A percentile compares a stretch with the other conserved stretches of the same genome.
phyloP scores from a whole-genome alignment of 1,140 invertebrate species.

The Pomphorhynchus laevis region DNA sequence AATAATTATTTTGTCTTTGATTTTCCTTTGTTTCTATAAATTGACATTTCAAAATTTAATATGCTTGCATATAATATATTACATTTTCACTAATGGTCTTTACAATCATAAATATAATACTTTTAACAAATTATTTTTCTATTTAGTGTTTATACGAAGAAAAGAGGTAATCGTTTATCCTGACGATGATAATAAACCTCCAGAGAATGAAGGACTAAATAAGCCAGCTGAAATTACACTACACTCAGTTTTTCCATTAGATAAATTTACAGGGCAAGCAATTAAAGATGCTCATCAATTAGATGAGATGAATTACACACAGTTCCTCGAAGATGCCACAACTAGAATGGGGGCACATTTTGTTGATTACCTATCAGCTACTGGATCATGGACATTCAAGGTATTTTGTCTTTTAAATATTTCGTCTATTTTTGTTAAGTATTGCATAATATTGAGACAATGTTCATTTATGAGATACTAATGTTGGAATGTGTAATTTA shows the following conservation, averaged over 20 bases:
- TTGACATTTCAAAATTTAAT: too few relatives aligned
- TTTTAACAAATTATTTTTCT: slow-evolving; percentile 2
- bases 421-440: too few relatives aligned
- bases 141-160: slow-evolving; percentile 26
- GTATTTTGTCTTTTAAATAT: too few relatives aligned
- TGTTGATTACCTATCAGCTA: slow-evolving; percentile 62
- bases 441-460: too few relatives aligned
- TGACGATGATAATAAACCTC: slow-evolving; percentile 31
- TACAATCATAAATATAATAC: slow-evolving; percentile 1
- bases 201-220: slow-evolving; percentile 49
- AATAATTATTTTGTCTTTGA: too few relatives aligned
- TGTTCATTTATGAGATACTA: too few relatives aligned
- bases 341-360: slow-evolving; percentile 50
- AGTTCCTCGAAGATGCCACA: slow-evolving; percentile 41
- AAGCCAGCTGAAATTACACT: slow-evolving; percentile 51
- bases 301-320: slow-evolving; percentile 43
- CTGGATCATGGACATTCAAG: slow-evolving; percentile 61
- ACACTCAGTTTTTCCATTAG: slow-evolving; percentile 61
- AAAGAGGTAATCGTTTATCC: slow-evolving; percentile 31
- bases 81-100: slow-evolving; percentile 2
- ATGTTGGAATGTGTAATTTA: too few relatives aligned
- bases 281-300: slow-evolving; percentile 42
- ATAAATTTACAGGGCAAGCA: slow-evolving; percentile 38
- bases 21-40: too few relatives aligned
- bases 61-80: too few relatives aligned